These are phyloP conservation scores for Pogonognathellus flavescens DNA, from an alignment of 1,140 invertebrate species.

Conservation along the genomic window DNA sequence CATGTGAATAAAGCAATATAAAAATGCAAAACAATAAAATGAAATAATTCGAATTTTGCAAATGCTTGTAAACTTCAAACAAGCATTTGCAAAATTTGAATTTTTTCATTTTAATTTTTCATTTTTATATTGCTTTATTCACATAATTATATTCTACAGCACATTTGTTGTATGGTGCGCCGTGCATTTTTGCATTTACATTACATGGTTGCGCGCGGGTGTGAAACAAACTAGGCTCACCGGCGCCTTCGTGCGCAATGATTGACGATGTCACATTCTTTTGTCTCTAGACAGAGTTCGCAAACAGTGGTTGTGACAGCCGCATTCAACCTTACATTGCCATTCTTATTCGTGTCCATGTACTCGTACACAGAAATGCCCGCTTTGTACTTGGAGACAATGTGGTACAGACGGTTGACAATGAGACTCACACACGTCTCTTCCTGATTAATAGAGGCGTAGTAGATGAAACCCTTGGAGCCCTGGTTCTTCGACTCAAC, in stretches of 20 bases:
- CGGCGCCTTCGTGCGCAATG: neutral
- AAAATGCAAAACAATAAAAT: too few species aligned
- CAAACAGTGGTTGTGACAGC: neutral
- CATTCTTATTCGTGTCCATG: conserved; percentile 79
- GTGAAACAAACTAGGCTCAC: neutral
- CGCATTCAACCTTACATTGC: neutral
- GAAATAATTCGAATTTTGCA: too few species aligned
- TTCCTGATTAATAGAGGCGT: conserved; percentile 75
- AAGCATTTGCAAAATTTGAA: too few species aligned
- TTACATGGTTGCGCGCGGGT: too few species aligned
- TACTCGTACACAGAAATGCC: conserved; percentile 90
- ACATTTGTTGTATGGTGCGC: too few species aligned
- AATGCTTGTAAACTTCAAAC: too few species aligned
- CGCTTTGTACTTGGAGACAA: conserved; percentile 86
- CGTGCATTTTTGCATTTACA: too few species aligned
- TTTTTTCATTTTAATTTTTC: too few species aligned
- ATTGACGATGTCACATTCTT: neutral
- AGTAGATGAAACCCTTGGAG: conserved; percentile 84
- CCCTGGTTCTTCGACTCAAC: conserved; percentile 67
- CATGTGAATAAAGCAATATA: too few species aligned
- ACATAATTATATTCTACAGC: too few species aligned
- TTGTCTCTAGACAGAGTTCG: neutral
- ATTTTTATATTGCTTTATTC: too few species aligned
- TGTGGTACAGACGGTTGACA: conserved; percentile 84
- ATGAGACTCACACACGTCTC: conserved; percentile 72